These are phyloP conservation scores for Sarotherodon lohbergeri DNA, from an alignment of 2,113 vertebrate species.

Conservation along the genomic window DNA sequence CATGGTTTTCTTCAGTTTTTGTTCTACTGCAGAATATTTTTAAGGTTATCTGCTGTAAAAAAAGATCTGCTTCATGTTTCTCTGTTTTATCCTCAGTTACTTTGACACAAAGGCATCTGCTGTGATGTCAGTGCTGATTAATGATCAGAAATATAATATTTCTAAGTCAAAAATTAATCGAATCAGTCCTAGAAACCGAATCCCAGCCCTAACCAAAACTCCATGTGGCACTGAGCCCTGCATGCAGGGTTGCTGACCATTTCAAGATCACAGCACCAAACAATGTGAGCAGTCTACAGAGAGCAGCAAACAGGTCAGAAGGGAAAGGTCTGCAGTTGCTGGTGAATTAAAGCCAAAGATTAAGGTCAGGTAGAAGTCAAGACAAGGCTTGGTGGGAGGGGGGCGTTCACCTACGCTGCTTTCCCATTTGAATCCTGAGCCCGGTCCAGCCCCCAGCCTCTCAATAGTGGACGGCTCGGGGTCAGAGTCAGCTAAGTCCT, in stretches of 20 bases:
- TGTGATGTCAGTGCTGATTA: not conserved
- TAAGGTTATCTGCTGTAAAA: no score
- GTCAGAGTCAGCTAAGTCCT: conserved; percentile 94
- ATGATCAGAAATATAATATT: not conserved
- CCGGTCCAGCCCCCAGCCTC: conserved; percentile 87
- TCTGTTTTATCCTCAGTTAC: no score
- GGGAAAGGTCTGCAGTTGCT: conserved; percentile 46
- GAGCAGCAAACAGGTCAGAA: conserved; percentile 44
- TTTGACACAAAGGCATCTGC: no score
- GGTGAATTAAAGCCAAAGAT: conserved; percentile 50
- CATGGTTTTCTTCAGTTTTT: not conserved
- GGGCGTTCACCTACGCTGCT: conserved; percentile 78
- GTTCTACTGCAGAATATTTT: no score
- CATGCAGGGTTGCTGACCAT: not conserved
- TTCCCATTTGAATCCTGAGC: conserved; percentile 93
- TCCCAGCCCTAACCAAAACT: not conserved
- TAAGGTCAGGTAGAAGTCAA: conserved; percentile 38
- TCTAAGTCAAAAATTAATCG: not conserved
- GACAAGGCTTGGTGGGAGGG: conserved; percentile 37
- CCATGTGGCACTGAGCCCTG: not conserved
- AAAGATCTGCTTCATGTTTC: no score
- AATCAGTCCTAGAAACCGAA: not conserved
- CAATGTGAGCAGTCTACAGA: not conserved
- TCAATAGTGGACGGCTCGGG: conserved; percentile 93
- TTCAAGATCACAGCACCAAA: not conserved